Conservation (phyloP, 2,113 vertebrate species). For the Hydrolagus affinis region DNA sequence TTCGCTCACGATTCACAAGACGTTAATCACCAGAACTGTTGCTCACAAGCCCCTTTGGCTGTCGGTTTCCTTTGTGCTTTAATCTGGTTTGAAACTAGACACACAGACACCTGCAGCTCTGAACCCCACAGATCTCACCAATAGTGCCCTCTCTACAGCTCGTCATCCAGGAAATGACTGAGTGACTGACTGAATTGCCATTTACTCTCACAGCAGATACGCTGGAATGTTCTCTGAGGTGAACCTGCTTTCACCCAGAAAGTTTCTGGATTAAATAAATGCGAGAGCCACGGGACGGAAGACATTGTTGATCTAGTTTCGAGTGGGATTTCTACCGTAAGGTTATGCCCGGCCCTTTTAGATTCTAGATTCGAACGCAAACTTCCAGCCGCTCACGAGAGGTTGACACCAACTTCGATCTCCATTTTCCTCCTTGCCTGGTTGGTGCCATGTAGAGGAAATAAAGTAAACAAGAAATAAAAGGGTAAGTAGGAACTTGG, state of each 20-base stretch:
- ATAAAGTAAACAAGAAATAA: neutral
- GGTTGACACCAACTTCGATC: neutral
- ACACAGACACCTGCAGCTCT: constrained; percentile 8
- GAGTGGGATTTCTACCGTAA: neutral
- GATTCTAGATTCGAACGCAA: neutral
- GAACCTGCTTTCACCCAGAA: neutral
- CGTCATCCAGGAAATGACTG: constrained; percentile 9
- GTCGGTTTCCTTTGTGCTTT: neutral
- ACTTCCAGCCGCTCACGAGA: neutral
- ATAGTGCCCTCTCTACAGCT: neutral
- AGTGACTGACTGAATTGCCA: too few species aligned
- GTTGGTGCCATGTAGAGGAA: neutral
- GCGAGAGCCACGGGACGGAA: neutral
- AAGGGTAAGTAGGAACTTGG: constrained; percentile 1
- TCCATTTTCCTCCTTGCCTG: neutral
- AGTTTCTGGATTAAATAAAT: too few species aligned
- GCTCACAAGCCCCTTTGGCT: too few species aligned
- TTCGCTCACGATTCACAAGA: too few species aligned
- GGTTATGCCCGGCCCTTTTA: too few species aligned
- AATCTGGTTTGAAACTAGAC: neutral
- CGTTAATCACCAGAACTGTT: too few species aligned
- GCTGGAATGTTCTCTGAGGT: neutral
- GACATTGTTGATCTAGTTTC: neutral
- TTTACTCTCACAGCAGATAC: neutral
- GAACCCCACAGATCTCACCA: neutral